These are phyloP conservation scores for Thysanoteuthis rhombus DNA, from an alignment of 2,888 invertebrate species.

Conservation along the genomic window DNA sequence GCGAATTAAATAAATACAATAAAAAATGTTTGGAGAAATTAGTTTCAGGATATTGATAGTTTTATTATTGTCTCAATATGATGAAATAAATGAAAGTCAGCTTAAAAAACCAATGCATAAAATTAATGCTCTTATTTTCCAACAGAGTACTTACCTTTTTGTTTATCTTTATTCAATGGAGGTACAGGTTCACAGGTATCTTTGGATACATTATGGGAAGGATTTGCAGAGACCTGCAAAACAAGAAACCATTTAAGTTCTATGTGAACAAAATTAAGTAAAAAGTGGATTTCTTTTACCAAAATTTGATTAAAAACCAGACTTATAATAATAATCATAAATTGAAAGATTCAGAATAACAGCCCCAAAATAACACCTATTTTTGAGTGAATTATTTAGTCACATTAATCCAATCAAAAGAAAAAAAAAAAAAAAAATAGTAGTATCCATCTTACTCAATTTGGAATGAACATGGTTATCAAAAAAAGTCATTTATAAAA, in stretches of 20 bases:
- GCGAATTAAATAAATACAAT: too few relatives aligned
- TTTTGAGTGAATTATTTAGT: background rate
- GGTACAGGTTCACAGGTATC: background rate
- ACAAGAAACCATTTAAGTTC: background rate
- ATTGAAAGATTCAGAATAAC: too few relatives aligned
- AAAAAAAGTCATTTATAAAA: background rate
- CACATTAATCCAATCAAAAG: background rate
- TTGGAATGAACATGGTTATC: too few relatives aligned
- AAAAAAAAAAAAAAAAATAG: background rate
- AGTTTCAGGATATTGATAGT: too few relatives aligned
- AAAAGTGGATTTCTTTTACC: background rate
- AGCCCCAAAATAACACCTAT: background rate
- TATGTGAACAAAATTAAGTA: background rate
- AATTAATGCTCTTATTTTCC: too few relatives aligned
- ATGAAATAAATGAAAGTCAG: too few relatives aligned
- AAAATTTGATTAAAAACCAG: too few relatives aligned
- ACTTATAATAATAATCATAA: too few relatives aligned
- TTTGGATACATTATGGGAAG: slow-evolving; percentile 24
- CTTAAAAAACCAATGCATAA: too few relatives aligned
- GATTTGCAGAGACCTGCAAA: background rate
- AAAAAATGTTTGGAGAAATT: too few relatives aligned
- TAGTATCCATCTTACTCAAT: background rate
- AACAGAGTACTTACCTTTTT: background rate
- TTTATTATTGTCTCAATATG: too few relatives aligned
- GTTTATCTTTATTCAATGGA: background rate